Base-by-base conservation (phyloP, 2,113 vertebrate genomes). In the Axis porcinus region DNA sequence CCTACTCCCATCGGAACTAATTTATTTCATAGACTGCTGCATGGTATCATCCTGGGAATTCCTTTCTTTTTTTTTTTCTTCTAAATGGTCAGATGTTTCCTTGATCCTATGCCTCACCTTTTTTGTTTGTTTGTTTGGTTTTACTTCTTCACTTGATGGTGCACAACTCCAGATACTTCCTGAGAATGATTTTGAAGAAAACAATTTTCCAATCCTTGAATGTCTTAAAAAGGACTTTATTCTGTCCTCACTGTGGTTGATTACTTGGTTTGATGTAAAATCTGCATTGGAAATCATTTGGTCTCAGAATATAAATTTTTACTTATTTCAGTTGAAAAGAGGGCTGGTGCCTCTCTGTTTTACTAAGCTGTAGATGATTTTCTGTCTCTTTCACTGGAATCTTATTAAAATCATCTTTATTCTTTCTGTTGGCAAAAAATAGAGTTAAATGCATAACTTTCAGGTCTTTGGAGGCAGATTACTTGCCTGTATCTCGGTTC, bases 371-470 rank as follows among this genome's bases (percentile, higher is more conserved):
- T 19, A 45, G 11, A 57, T 28, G 3, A 78, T 6, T 16, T 64
- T 84, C 62, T 54, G 11, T 47, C 84, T 45, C 6, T 64, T 21
- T 27, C 2, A 55, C 74, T 86, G 9, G 7, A 91, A 74, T 21
- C 50, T 57, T 45, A 84, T 52, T 79, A 88, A 97, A 94, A 25
- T 60, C 27, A 27, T 62, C 50, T 40, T 87, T 92, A 25, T 86
- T 60, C 13, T 58, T 10, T 47, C 23, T 67, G 70, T 60, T 40
- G 27, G 50, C 12, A 50, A 67, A n/a, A 70, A 91, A 27, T 19
- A 50, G 30, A 84, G 25, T 27, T 88, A 58, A 74, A 36, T 43
- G 11, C 6, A 27, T 83, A 58, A 89, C 2, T 81, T 16, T 7
- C 17, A 25, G 6, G 3, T 81, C 7, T 64, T 62, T 36, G 19